Percentiles rank a stretch among this genome's conserved stretches.
Conservation (phyloP, 1,140 invertebrate species). For the Diuraphis noxia region DNA sequence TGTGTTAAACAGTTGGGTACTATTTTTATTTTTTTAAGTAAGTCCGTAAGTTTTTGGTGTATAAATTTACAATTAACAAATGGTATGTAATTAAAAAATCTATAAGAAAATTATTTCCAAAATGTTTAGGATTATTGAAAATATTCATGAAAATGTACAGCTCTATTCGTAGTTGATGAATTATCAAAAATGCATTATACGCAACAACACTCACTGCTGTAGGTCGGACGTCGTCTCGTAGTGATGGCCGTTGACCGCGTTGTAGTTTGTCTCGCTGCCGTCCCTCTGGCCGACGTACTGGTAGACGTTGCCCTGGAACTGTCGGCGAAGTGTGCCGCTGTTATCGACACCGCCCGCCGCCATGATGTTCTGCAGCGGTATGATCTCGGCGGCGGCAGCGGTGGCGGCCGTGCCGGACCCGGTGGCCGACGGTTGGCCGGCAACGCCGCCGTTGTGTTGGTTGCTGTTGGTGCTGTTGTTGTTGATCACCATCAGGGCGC, state of each 20-base stretch:
- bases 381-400: not conserved
- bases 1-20: too few species aligned
- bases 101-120: too few species aligned
- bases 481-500: not conserved
- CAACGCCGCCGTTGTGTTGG: not conserved
- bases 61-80: too few species aligned
- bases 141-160: too few species aligned
- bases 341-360: not conserved
- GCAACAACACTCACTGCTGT: constrained; percentile 28
- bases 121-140: too few species aligned
- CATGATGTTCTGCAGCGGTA: constrained; percentile 36
- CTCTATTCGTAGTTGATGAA: too few species aligned
- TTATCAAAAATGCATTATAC: too few species aligned
- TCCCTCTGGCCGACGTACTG: constrained; percentile 36
- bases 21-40: too few species aligned
- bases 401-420: not conserved
- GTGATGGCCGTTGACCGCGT: not conserved
- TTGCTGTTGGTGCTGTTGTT: too few species aligned
- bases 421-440: not conserved
- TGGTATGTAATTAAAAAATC: too few species aligned
- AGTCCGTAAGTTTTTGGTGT: too few species aligned
- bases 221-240: constrained; percentile 21
- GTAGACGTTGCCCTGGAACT: constrained; percentile 37
- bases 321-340: not conserved
- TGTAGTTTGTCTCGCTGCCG: not conserved